Evolutionary conservation across 1,140 invertebrate species (phyloP), one percentile per base, ranked within the genome.

Genomic region (Portunus trituberculatus): DNA sequence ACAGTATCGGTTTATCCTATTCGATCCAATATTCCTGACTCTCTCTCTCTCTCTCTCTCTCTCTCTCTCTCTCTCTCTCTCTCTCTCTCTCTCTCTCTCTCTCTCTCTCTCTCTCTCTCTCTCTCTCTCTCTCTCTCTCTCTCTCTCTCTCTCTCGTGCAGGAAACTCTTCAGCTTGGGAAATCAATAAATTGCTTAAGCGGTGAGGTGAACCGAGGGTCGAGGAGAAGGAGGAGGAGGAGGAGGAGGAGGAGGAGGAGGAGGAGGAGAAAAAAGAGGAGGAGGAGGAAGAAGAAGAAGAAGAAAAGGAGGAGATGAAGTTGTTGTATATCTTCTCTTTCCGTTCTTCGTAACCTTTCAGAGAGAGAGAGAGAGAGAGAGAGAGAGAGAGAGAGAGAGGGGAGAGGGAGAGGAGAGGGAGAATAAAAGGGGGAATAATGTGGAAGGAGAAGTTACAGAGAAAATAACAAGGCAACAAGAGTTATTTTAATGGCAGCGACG

Each of bases 301-400:
- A 6, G 39, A 39, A 6, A 6, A 39, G 39, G 39, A 39, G 39
- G 39, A 39, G 39, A 39, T 39, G 39, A 39, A 6, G 39, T 12
- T 59, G 52, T 59, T 59, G 52, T 10, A 59, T 20, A 16, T 59
- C 52, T 59, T 59, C 32, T 86, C 83, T n/a, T 86, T 31, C n/a
- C 83, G n/a, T 86, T 86, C 32, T 86, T 86, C 20, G 12, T 86
- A 14, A 12, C 83, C n/a, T 86, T 28, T 86, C 83, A 29, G 12
- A 86, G 32, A 87, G 16, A 87, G 84, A 87, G 16, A 87, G 84
- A 87, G 84, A 87, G 84, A 87, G 84, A 87, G 84, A 87, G 28
- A 87, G 84, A 87, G 28, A 87, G 84, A 87, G 84, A 87, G 84
- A 87, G 84, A 90, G 84, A 87, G 84, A 87, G 84, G 89, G 20